These are phyloP conservation scores for Hetaerina titia DNA, from an alignment of 2,888 invertebrate species.

Conservation along the genomic window DNA sequence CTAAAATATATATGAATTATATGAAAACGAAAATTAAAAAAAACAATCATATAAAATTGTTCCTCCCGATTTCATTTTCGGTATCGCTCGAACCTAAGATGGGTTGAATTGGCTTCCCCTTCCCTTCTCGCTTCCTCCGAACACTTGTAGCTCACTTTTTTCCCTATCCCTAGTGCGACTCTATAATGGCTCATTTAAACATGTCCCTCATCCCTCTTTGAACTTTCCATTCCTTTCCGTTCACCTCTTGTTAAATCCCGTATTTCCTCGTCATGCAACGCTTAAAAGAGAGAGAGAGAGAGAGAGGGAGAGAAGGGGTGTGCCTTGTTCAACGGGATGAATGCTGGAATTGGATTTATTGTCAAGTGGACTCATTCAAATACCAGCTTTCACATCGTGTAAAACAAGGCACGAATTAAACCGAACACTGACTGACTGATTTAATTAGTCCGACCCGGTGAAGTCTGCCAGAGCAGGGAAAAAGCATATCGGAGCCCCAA, in stretches of 20 bases:
- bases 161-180: too few species aligned
- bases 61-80: too few species aligned
- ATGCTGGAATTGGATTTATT: neutral
- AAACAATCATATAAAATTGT: too few species aligned
- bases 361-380: neutral
- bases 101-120: too few species aligned
- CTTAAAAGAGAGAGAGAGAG: neutral
- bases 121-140: too few species aligned
- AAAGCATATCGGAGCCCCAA: neutral
- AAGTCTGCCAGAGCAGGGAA: neutral
- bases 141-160: too few species aligned
- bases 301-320: neutral
- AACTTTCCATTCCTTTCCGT: neutral
- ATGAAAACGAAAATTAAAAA: too few species aligned
- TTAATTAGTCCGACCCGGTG: neutral
- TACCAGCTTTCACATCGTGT: neutral
- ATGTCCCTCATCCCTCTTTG: neutral
- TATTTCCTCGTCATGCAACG: neutral
- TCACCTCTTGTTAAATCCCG: neutral
- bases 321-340: neutral
- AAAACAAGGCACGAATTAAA: neutral
- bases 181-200: neutral
- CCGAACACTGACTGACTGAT: neutral
- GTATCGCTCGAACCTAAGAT: too few species aligned
- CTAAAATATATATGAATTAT: too few species aligned